A percentile compares a stretch with the other conserved stretches of the same genome.
phyloP scores from a whole-genome alignment of 2,113 vertebrate genomes.

The Sinocyclocheilus maitianheensis region DNA sequence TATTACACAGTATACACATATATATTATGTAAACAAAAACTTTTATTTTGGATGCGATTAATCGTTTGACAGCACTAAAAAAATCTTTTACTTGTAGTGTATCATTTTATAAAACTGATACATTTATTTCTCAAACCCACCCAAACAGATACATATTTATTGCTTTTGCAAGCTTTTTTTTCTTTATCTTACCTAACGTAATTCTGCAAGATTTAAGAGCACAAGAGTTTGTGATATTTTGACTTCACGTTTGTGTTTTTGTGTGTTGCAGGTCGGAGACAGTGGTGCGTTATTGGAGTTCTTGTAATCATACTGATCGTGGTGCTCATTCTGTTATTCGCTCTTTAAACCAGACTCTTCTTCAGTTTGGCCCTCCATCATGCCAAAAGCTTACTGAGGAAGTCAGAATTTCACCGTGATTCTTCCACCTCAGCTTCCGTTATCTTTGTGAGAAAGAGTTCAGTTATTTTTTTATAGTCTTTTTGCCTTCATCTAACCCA shows the following conservation, averaged over 20 bases:
- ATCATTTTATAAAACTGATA: too few relatives aligned
- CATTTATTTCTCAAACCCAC: not conserved
- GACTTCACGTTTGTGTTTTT: not conserved
- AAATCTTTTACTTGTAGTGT: not conserved
- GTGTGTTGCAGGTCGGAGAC: constrained; percentile 71
- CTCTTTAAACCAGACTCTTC: constrained; percentile 68
- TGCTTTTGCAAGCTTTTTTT: not conserved
- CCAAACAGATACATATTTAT: not conserved
- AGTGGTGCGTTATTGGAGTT: constrained; percentile 80
- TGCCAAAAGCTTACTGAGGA: constrained; percentile 29
- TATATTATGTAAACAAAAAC: too few relatives aligned
- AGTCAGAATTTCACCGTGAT: not conserved
- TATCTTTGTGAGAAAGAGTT: constrained; percentile 16
- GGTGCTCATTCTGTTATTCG: constrained; percentile 76
- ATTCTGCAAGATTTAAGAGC: not conserved
- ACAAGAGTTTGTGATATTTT: not conserved
- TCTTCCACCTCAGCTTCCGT: not conserved
- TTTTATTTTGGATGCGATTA: too few relatives aligned
- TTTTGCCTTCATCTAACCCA: not conserved
- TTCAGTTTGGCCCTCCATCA: not conserved
- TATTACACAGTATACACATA: too few relatives aligned
- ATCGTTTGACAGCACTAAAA: too few relatives aligned
- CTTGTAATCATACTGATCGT: constrained; percentile 74
- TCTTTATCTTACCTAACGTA: not conserved
- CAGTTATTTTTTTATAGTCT: not conserved